These are phyloP conservation scores for Orycteropus afer DNA, from an alignment of 2,113 vertebrate genomes.

Conservation along the genomic window DNA sequence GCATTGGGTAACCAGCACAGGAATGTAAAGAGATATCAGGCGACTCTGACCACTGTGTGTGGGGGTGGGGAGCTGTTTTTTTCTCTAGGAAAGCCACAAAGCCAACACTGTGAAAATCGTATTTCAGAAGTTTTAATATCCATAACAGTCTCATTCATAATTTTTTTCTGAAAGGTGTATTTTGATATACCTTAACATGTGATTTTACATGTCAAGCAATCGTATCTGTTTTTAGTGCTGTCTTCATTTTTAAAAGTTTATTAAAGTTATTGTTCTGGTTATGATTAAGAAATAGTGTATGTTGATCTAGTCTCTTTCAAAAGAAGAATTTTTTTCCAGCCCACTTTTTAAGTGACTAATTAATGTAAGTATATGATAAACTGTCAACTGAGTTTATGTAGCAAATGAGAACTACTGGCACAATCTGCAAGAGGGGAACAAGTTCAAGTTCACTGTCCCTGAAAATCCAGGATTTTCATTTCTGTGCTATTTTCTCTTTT, in stretches of 20 bases:
- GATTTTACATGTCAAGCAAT: background rate
- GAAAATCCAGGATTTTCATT: background rate
- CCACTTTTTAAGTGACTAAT: background rate
- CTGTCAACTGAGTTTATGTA: background rate
- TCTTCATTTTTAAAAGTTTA: background rate
- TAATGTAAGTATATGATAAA: background rate
- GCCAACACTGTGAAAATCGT: background rate
- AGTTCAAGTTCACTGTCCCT: background rate
- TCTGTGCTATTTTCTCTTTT: background rate
- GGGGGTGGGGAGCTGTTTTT: background rate
- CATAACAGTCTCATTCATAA: background rate
- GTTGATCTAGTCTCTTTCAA: background rate
- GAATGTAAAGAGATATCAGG: background rate
- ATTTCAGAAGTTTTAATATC: background rate
- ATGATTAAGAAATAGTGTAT: background rate
- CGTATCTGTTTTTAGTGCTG: background rate
- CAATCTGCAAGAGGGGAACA: background rate
- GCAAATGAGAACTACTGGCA: background rate
- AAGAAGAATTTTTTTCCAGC: background rate
- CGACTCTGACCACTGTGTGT: background rate
- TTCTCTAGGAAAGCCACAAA: slow-evolving; percentile 16
- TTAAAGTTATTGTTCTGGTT: background rate
- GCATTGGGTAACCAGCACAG: no score
- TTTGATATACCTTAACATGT: background rate
- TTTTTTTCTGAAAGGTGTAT: background rate